Evolutionary conservation across 2,888 invertebrate genomes (phyloP), one percentile per base, ranked within the genome.

Genomic region (Choreutis nemorana): DNA sequence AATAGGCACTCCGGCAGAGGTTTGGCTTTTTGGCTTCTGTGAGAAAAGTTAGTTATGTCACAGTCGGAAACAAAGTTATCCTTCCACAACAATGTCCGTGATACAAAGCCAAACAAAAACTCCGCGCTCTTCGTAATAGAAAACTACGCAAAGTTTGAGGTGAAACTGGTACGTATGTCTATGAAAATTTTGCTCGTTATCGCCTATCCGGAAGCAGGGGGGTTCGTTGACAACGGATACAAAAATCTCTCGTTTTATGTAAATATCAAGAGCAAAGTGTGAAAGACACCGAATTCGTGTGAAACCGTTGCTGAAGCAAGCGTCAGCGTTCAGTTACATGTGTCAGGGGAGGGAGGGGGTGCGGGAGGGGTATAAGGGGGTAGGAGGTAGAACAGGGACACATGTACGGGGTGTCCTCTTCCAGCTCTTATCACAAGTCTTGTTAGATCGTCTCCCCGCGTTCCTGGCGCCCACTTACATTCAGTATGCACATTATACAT

Each of bases 401-500:
- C 58, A 55, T 67, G 70, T 68, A 51, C 45, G 40, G 36, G 41
- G 49, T 53, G 50, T 44, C 58, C 59, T 50, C 55, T 58, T 51
- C 55, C 55, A 36, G 31, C 37, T 42, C 48, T 61, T 58, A 60
- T 60, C 55, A 53, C 55, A 59, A 57, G 26, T 26, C 26, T 14
- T 15, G 14, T 26, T 15, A 18, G 8, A 18, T 18, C 5, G 5
- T n/a, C n/a, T n/a, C 11, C 27, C 7, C 16, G 7, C 7, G n/a
- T 15, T 21, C 23, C 35, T 46, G 34, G 50, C 55, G 43, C 56
- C 55, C 55, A 49, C 57, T 55, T 52, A 50, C 57, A 67, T 70
- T 68, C 63, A n/a, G 63, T 68, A 73, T 75, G 72, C 66, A 72
- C 73, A 73, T 73, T 65, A 71, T 62, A 70, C 67, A 75, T 73